Evolutionary conservation across 1,140 invertebrate species (phyloP), one percentile per base, ranked within the genome.

Genomic region (Trinorchestia longiramus): DNA sequence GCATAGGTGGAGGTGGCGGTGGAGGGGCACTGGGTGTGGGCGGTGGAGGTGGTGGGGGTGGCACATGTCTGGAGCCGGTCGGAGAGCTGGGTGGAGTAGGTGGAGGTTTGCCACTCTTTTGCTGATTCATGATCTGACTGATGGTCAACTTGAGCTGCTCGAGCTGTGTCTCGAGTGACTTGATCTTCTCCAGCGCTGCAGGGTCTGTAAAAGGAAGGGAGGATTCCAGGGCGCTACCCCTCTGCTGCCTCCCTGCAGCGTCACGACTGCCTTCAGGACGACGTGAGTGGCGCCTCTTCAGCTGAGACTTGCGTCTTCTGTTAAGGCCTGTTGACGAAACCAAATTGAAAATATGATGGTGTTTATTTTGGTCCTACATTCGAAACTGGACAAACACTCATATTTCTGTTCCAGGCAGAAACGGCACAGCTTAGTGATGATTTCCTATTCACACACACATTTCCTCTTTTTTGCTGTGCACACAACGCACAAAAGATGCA

Each of bases 61-160:
- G 92, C 4, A 44, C 36, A 40, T 44, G 92, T 47, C 43, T 43
- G 40, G 43, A 47, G 44, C 43, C 92, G 41, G 44, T 94, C 11
- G 92, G 92, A 40, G 92, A 94, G 43, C 43, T 45, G 40, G 92
- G 92, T 6, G 92, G 92, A 94, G 92, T 94, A 4, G 92, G 43
- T 11, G 92, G 92, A 47, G 92, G 43, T 36, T 94, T 94, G 92
- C 47, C 36, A 11, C 88, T 41, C 36, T 94, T 94, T 44, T 94
- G 92, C 40, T 94, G 92, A 36, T 42, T 91, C 92, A 94, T 94
- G 43, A 94, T 94, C 43, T 94, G 92, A n/a, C 92, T 94, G 44
- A 94, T 94, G 92, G 92, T 94, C 36, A 19, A 40, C 44, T 94
- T 94, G 92, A 94, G 92, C 92, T 94, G 92, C 44, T 94, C 92